Evolutionary conservation across 2,888 invertebrate species (phyloP).

Genomic region (Magallana nippona): DNA sequence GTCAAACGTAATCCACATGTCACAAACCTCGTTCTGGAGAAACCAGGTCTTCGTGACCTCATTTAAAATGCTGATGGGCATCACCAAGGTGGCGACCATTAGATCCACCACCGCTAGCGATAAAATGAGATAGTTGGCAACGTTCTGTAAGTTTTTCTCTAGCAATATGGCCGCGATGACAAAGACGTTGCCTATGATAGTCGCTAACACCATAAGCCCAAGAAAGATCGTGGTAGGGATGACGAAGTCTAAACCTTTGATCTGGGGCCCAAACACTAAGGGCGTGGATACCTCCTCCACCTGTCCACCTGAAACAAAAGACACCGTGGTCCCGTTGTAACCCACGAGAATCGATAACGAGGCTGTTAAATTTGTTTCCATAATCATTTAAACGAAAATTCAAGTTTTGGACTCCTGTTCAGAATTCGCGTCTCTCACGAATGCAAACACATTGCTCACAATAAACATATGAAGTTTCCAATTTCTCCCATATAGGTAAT

Average conservation of each 20-base stretch:
- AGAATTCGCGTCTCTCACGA: background rate
- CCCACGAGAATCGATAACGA: background rate
- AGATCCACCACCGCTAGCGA: slow-evolving; percentile 98
- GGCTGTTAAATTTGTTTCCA: background rate
- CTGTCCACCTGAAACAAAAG: background rate
- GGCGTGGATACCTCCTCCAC: background rate
- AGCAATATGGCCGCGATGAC: slow-evolving; percentile 98
- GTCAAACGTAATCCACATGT: slow-evolving; percentile 98
- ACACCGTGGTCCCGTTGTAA: background rate
- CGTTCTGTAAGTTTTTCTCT: slow-evolving; percentile 95
- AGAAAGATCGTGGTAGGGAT: slow-evolving; percentile 70
- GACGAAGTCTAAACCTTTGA: slow-evolving; percentile 60
- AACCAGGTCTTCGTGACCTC: slow-evolving; percentile 85
- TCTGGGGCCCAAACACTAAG: slow-evolving; percentile 49
- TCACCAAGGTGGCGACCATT: slow-evolving; percentile 94
- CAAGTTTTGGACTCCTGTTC: too few species aligned
- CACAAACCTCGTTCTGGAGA: slow-evolving; percentile 91
- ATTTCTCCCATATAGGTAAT: background rate
- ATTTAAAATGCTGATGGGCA: slow-evolving; percentile 81
- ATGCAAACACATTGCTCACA: background rate
- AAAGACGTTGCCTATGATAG: slow-evolving; percentile 97
- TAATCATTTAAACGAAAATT: background rate
- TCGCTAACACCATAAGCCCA: slow-evolving; percentile 94
- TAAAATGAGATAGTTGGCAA: slow-evolving; percentile 97
- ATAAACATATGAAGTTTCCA: too few species aligned